phyloP scores from a whole-genome alignment of 2,797 vertebrate species.

The Antennarius maculatus region DNA sequence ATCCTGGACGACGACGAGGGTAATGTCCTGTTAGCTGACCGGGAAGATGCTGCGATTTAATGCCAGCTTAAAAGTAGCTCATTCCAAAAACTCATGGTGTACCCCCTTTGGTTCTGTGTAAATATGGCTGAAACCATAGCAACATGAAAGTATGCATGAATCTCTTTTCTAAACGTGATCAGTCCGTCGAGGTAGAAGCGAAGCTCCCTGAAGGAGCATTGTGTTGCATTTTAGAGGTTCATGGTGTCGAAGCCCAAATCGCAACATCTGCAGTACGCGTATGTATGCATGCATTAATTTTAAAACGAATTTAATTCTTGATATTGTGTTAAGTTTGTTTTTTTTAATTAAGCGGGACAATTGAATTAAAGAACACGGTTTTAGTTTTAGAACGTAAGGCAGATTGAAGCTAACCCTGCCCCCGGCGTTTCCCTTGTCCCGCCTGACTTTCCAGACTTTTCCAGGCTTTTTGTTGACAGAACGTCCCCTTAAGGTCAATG shows the following conservation, averaged over 20 bases:
- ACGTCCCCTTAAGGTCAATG: not conserved
- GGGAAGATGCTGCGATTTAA: too few relatives aligned
- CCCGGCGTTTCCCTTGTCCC: not conserved
- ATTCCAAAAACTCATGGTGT: not conserved
- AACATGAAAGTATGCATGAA: too few relatives aligned
- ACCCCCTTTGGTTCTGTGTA: too few relatives aligned
- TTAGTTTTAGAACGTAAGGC: too few relatives aligned
- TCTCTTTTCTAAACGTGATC: not conserved
- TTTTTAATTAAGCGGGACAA: not conserved
- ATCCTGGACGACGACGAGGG: slow-evolving; percentile 85
- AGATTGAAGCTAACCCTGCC: too few relatives aligned
- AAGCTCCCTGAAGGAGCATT: not conserved
- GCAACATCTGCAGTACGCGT: not conserved
- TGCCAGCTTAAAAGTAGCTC: not conserved
- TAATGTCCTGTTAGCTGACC: slow-evolving; percentile 61
- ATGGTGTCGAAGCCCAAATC: not conserved
- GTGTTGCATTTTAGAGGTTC: not conserved
- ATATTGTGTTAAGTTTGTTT: not conserved
- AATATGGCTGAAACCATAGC: too few relatives aligned
- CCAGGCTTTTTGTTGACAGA: slow-evolving; percentile 4
- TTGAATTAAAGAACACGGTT: not conserved
- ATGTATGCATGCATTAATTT: not conserved
- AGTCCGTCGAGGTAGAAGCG: too few relatives aligned
- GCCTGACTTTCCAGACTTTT: slow-evolving; percentile 21
- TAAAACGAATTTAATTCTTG: not conserved